Percentiles rank a stretch among this genome's conserved stretches.
Evolutionary conservation across 2,888 invertebrate species (phyloP).

Genomic region (Tolmerus cingulatus): DNA sequence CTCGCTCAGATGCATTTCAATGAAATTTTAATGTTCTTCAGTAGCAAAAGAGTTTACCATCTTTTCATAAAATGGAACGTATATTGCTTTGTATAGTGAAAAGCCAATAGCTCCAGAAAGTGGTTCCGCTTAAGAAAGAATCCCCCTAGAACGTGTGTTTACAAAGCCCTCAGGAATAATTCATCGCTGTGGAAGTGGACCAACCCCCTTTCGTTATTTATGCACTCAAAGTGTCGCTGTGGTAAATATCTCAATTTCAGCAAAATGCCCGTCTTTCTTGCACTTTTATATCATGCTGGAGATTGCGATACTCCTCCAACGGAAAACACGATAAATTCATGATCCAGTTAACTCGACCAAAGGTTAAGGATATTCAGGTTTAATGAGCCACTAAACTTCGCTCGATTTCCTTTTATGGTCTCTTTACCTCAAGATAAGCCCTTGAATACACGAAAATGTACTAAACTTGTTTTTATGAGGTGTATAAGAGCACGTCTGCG

Average conservation of each 20-base stretch:
- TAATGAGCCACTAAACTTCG: conserved; percentile 38
- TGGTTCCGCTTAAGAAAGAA: background rate
- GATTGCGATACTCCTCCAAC: conserved; percentile 18
- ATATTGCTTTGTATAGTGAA: background rate
- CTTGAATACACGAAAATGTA: conserved; percentile 7
- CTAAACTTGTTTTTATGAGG: conserved; percentile 24
- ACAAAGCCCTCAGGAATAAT: background rate
- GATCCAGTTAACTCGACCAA: conserved; percentile 26
- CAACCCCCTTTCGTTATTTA: background rate
- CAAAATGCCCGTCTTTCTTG: background rate
- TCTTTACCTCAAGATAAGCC: conserved; percentile 34
- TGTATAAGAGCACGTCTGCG: conserved; percentile 29
- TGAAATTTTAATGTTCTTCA: background rate
- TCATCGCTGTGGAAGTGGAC: background rate
- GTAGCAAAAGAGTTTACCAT: background rate
- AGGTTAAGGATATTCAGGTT: conserved; percentile 33
- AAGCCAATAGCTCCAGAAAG: background rate
- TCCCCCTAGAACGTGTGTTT: background rate
- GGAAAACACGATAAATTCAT: conserved; percentile 14
- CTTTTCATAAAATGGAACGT: background rate
- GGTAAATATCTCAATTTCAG: background rate
- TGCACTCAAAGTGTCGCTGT: background rate
- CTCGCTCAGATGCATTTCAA: background rate
- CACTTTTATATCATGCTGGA: background rate
- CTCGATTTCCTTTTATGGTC: conserved; percentile 33